A percentile compares a stretch with the other conserved stretches of the same genome.
Evolutionary conservation across 2,113 vertebrate species (phyloP).

Genomic region (Heterochromis multidens): DNA sequence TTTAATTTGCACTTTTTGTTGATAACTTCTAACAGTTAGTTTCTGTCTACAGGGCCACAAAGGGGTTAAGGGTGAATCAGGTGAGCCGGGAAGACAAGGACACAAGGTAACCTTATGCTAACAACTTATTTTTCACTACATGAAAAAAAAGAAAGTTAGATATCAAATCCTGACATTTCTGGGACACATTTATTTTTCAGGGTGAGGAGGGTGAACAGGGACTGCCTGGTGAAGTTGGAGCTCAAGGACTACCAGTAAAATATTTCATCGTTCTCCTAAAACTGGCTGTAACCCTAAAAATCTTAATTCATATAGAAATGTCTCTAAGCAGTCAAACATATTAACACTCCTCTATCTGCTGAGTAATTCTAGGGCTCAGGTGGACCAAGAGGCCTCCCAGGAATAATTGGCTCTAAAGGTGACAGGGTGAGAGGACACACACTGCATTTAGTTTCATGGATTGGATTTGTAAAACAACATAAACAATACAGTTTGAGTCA

Average conservation of each 20-base stretch:
- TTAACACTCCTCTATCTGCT: constrained; percentile 45
- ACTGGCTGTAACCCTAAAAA: neutral
- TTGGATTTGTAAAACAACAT: neutral
- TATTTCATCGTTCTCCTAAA: constrained; percentile 59
- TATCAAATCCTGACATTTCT: neutral
- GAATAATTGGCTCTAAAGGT: constrained; percentile 86
- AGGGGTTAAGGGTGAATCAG: constrained; percentile 90
- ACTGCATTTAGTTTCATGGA: neutral
- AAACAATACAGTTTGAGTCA: neutral
- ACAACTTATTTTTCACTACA: neutral
- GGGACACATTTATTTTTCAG: constrained; percentile 63
- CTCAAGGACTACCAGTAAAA: constrained; percentile 91
- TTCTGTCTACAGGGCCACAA: constrained; percentile 86
- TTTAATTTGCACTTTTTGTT: neutral
- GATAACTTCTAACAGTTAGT: neutral
- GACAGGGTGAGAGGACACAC: constrained; percentile 82
- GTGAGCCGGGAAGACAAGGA: constrained; percentile 96
- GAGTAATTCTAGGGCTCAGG: constrained; percentile 82
- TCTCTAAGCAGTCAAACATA: neutral
- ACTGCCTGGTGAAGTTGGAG: constrained; percentile 81
- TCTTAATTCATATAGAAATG: neutral
- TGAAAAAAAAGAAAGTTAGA: neutral
- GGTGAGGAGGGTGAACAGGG: constrained; percentile 93
- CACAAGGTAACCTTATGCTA: constrained; percentile 84
- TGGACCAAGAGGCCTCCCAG: constrained; percentile 86